Base-by-base conservation (phyloP, 2,113 vertebrate genomes). In the Anolis sagrei region DNA sequence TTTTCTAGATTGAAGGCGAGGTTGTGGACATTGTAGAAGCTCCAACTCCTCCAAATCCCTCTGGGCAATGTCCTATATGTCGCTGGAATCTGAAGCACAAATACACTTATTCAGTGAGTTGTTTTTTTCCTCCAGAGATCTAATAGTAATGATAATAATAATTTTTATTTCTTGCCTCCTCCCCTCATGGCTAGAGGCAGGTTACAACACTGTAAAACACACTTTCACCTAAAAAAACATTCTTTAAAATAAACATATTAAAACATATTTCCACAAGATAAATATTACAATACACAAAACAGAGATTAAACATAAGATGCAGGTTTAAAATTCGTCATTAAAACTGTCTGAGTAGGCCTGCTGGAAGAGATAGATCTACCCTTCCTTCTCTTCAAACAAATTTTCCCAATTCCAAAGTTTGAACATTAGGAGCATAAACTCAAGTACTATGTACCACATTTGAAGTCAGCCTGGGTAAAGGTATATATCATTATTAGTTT, bases 11-110 rank as follows among this genome's bases (percentile, higher is more conserved):
- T 21, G 97, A 99, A 95, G 99, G 98, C 66, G 89, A 88, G 72
- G 95, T 97, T 74, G 49, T 95, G 73, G 95, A 87, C 32, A 91
- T 95, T 7, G 32, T 86, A 49, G 91, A 93, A 88, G 64, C 88
- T 2, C 95, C 94, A n/a, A n/a, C 95, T 32, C 98, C 99, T 82
- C 98, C 98, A 68, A 99, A 99, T 89, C 98, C 98, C 1, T 88
- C 95, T 83, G 98, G 98, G 36, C 96, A 97, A 82, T 99, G 99
- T 90, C 99, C 99, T 2, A 99, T 99, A 93, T 99, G 99, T 93
- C 96, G 96, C 75, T 99, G 99, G 99, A 98, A 99, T 93, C 96
- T 99, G 88, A 99, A 99, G 90, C 93, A 99, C 92, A 99, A 98
- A 90, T 99, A 99, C 0, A 76, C 88, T 91, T 99, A 99, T 76